phyloP scores from a whole-genome alignment of 1,140 invertebrate genomes.

The Pseudomyrmex pallidus region DNA sequence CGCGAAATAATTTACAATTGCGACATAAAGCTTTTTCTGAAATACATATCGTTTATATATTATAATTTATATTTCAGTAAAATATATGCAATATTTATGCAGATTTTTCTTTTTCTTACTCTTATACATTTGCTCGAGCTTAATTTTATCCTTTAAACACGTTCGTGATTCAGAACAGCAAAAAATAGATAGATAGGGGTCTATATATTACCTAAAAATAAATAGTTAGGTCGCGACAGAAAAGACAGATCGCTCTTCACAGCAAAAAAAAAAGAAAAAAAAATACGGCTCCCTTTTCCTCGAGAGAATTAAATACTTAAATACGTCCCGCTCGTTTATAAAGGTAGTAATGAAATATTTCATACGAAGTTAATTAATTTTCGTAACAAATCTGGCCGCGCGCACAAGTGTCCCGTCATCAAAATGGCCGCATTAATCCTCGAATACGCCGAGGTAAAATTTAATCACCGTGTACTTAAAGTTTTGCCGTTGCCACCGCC shows the following conservation, averaged over 20 bases:
- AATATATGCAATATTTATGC: neutral
- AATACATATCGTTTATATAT: neutral
- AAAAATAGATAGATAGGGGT: conserved; percentile 39
- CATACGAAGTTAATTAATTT: conserved; percentile 24
- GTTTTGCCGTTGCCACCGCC: conserved; percentile 15
- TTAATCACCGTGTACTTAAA: conserved; percentile 44
- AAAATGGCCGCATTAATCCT: conserved; percentile 37
- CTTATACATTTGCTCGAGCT: conserved; percentile 16
- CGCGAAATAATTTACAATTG: neutral
- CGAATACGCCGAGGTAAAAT: conserved; percentile 12
- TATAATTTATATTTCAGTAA: neutral
- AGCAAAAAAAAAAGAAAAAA: conserved; percentile 8
- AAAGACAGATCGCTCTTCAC: conserved; percentile 16
- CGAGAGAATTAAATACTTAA: neutral
- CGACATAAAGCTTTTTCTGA: neutral
- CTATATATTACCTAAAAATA: conserved; percentile 44
- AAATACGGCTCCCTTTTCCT: neutral
- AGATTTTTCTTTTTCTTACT: neutral
- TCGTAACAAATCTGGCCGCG: neutral
- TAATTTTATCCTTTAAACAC: conserved; percentile 20
- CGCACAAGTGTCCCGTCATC: conserved; percentile 2
- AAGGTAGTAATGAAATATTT: conserved; percentile 22
- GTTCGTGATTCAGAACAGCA: conserved; percentile 47
- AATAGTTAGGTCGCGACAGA: conserved; percentile 22
- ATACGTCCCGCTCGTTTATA: conserved; percentile 7